Evolutionary conservation across 2,797 vertebrate species (phyloP).

Genomic region (Channallabes apus): DNA sequence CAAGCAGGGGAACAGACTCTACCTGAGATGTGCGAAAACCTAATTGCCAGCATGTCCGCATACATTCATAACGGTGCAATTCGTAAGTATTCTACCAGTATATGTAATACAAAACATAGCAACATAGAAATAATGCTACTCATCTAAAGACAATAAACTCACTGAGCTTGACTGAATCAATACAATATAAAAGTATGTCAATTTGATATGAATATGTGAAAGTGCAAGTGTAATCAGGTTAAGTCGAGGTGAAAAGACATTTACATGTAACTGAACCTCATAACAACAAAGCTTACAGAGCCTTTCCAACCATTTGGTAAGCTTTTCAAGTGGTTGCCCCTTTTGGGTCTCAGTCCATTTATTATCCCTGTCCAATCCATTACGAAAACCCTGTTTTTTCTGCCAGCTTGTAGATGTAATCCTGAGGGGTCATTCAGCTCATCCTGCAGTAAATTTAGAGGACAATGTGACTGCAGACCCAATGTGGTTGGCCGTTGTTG

Average conservation of each 20-base stretch:
- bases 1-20: constrained; percentile 65
- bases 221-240: background rate
- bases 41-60: constrained; percentile 80
- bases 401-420: constrained; percentile 82
- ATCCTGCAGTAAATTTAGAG: constrained; percentile 78
- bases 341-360: background rate
- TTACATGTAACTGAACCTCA: background rate
- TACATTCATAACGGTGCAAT: constrained; percentile 79
- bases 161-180: background rate
- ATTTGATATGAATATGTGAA: background rate
- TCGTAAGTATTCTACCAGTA: constrained; percentile 68
- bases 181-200: background rate
- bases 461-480: constrained; percentile 82
- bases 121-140: background rate
- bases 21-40: constrained; percentile 69
- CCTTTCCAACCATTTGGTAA: background rate
- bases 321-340: background rate
- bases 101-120: background rate
- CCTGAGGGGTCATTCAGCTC: constrained; percentile 68
- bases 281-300: background rate
- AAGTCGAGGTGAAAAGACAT: background rate
- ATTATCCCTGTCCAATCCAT: background rate
- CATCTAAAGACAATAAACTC: background rate
- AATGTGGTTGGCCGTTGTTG: constrained; percentile 82
- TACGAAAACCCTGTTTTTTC: background rate